A percentile compares a stretch with the other conserved stretches of the same genome.
These are phyloP conservation scores for Antechinus stuartii DNA, from an alignment of 2,113 vertebrate genomes.

Conservation along the genomic window DNA sequence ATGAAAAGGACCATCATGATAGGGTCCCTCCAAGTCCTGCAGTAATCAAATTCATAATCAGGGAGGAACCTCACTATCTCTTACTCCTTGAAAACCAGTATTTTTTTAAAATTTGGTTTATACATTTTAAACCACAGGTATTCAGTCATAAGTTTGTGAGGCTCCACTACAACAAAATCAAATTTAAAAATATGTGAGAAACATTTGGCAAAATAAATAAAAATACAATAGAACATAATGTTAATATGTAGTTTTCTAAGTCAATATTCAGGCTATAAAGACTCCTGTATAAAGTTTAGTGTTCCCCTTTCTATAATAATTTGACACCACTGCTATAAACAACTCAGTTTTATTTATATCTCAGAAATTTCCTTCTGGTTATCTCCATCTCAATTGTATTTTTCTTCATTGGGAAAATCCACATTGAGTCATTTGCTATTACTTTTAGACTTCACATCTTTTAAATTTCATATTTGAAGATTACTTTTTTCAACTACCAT, in stretches of 20 bases:
- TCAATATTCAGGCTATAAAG: neutral
- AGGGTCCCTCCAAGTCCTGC: neutral
- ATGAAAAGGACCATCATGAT: neutral
- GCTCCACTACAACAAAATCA: no score
- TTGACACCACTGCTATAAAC: neutral
- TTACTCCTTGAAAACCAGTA: no score
- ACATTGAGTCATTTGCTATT: neutral
- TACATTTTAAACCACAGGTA: no score
- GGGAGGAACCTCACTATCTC: neutral
- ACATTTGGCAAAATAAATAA: no score
- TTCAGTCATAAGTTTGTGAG: no score
- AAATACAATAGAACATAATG: neutral
- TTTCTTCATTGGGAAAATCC: neutral
- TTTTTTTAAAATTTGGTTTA: no score
- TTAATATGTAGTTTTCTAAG: neutral
- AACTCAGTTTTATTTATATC: neutral
- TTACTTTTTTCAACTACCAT: neutral
- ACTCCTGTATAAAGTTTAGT: neutral
- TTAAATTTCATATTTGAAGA: neutral
- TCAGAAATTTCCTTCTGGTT: neutral
- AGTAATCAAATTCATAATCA: neutral
- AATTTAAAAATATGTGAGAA: no score
- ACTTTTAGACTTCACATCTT: neutral
- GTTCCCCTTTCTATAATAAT: neutral
- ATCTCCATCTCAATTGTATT: neutral